Evolutionary conservation across 2,797 vertebrate genomes (phyloP), one percentile per base, ranked within the genome.

Genomic region (Amazona ochrocephala): DNA sequence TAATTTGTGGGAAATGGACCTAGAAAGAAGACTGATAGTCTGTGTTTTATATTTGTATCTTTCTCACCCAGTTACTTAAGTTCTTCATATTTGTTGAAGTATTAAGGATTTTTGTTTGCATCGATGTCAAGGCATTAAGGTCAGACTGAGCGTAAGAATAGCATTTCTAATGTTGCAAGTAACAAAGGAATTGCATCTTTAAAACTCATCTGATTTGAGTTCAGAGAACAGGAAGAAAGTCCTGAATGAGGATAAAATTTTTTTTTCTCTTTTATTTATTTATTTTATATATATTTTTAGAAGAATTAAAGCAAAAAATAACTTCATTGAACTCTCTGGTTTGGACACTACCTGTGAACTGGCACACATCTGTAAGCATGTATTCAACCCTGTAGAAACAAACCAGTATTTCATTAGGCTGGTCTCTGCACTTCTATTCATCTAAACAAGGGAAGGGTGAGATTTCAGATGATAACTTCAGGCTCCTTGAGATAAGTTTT

Each of bases 1-100:
- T 95, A 91, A 95, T 96, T 95, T 89, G 87, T 94, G 68, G 61
- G 79, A 89, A 94, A 67, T 84, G 11, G 73, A 81, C 75, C 53
- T 80, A 74, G 44, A 68, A 89, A 50, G 67, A 93, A 21, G 74
- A 67, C 20, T 34, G 14, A 53, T 78, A 74, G 77, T 58, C 42
- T 1, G 0, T 89, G 60, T 32, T 92, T 82, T 90, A 11, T 72
- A 41, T 44, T 47, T 70, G 22, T 70, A 5, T 85, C 47, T 87
- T 79, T 74, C 61, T 80, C 14, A 19, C 37, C 51, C 39, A 24
- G 34, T 82, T 62, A 21, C 44, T 67, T 7, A 79, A 71, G 75
- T 76, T 87, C 51, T 82, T 93, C 5, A 1, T 89, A 44, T 84
- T 78, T 90, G 32, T 93, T 87, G 27, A 87, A 94, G 42, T 60